Conservation (phyloP, 2,113 vertebrate species). For the Tragelaphus scriptus region DNA sequence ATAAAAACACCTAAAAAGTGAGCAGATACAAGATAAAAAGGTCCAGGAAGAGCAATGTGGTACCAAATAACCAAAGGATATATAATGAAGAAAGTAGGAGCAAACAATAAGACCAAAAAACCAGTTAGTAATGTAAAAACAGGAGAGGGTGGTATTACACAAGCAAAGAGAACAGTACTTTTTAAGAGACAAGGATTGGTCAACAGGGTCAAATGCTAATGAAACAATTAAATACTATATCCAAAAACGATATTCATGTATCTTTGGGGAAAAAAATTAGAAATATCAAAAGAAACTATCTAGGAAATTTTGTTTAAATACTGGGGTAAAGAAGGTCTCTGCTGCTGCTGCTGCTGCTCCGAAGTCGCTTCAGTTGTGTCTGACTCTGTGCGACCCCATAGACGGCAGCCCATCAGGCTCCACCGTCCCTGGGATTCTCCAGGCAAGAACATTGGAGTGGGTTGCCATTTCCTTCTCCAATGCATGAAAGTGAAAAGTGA, state of each 20-base stretch:
- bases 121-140: neutral
- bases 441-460: too few relatives aligned
- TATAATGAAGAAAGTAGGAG: neutral
- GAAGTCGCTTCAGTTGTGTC: too few relatives aligned
- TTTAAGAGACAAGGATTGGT: neutral
- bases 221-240: neutral
- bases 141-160: neutral
- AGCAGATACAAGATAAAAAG: neutral
- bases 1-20: constrained; percentile 19
- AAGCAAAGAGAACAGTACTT: neutral
- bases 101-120: neutral
- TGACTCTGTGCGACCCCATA: too few relatives aligned
- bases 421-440: too few relatives aligned
- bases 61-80: neutral
- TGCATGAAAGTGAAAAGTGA: too few relatives aligned
- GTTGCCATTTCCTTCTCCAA: too few relatives aligned
- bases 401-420: too few relatives aligned
- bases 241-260: neutral
- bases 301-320: neutral
- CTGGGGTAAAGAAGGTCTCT: neutral
- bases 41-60: neutral
- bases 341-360: too few relatives aligned
- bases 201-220: neutral
- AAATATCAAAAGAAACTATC: neutral
- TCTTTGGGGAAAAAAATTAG: neutral